Evolutionary conservation across 2,888 invertebrate genomes (phyloP).

Genomic region (Diloba caeruleocephala): DNA sequence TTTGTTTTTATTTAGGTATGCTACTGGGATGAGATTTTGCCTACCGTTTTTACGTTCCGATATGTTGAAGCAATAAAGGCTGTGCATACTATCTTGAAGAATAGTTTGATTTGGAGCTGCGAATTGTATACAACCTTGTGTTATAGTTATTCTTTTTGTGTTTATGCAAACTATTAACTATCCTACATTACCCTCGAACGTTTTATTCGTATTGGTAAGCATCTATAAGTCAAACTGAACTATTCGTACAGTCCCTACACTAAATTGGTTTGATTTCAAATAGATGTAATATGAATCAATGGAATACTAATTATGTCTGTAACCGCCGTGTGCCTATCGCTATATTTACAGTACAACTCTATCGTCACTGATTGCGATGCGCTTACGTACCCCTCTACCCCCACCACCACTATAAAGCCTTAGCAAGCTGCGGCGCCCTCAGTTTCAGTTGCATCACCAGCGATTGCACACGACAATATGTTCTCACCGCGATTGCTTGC

Average conservation of each 20-base stretch:
- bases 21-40: slow-evolving; percentile 25
- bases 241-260: too few species aligned
- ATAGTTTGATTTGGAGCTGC: neutral
- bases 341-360: slow-evolving; percentile 58
- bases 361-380: slow-evolving; percentile 74
- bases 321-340: slow-evolving; percentile 51
- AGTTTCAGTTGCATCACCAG: slow-evolving; percentile 75
- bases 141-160: too few species aligned
- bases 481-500: slow-evolving; percentile 75
- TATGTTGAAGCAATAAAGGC: neutral
- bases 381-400: slow-evolving; percentile 74
- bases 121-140: neutral
- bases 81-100: neutral
- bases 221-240: too few species aligned
- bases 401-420: slow-evolving; percentile 82
- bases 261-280: slow-evolving; percentile 36
- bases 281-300: slow-evolving; percentile 47
- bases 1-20: slow-evolving; percentile 43
- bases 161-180: too few species aligned
- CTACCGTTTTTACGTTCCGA: slow-evolving; percentile 12
- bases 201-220: too few species aligned
- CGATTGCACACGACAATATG: slow-evolving; percentile 76
- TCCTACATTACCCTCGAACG: too few species aligned
- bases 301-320: slow-evolving; percentile 36
- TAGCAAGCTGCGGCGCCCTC: slow-evolving; percentile 72